Evolutionary conservation across 2,888 invertebrate genomes (phyloP).

Genomic region (Ferrisia virgata): DNA sequence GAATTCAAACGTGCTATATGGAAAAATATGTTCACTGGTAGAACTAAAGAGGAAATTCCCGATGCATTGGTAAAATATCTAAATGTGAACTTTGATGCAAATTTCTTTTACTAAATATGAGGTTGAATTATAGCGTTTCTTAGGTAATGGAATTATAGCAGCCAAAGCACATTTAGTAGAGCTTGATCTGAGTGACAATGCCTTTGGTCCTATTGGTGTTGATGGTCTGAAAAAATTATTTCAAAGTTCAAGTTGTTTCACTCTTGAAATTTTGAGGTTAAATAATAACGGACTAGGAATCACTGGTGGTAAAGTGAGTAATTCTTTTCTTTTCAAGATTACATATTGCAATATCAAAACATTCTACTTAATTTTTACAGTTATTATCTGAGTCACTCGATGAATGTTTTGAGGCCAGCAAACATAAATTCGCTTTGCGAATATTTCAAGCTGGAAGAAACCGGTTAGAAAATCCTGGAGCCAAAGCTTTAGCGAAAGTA

Average conservation of each 20-base stretch:
- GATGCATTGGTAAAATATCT: conserved; percentile 70
- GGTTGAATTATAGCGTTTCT: conserved; percentile 57
- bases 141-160: conserved; percentile 76
- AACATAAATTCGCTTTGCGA: conserved; percentile 68
- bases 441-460: conserved; percentile 92
- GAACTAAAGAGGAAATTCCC: conserved; percentile 94
- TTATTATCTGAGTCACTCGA: conserved; percentile 74
- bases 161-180: conserved; percentile 77
- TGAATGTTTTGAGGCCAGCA: conserved; percentile 63
- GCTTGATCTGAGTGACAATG: conserved; percentile 93
- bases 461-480: conserved; percentile 90
- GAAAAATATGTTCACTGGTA: conserved; percentile 96
- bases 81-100: not conserved
- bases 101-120: not conserved
- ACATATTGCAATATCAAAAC: not conserved
- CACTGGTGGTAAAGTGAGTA: conserved; percentile 50
- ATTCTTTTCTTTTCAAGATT: not conserved
- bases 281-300: conserved; percentile 88
- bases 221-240: conserved; percentile 79
- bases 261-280: conserved; percentile 74
- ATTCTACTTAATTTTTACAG: conserved; percentile 51
- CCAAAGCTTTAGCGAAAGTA: conserved; percentile 76
- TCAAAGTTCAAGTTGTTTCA: conserved; percentile 77
- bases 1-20: conserved; percentile 78
- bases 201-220: conserved; percentile 93